These are phyloP conservation scores for Abramis brama DNA, from an alignment of 2,113 vertebrate species.

Conservation along the genomic window DNA sequence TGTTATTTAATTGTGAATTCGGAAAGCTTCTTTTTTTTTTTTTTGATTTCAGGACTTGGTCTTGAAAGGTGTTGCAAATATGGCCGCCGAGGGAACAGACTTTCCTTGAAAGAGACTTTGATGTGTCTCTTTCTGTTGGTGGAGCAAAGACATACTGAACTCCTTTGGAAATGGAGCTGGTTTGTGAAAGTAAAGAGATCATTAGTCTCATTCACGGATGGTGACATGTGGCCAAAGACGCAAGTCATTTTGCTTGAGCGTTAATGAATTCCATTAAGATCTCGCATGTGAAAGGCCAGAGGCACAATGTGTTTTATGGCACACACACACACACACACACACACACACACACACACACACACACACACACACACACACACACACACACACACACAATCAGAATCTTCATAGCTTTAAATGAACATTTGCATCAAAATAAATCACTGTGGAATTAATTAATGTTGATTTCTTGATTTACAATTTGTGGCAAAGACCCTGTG, in stretches of 20 bases:
- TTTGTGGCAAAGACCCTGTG: constrained; percentile 1
- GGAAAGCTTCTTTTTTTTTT: no score
- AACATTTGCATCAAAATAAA: constrained; percentile 5
- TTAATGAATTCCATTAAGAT: constrained; percentile 34
- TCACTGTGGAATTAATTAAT: background rate
- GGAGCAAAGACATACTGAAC: background rate
- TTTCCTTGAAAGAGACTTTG: background rate
- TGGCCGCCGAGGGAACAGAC: no score
- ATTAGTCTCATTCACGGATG: constrained; percentile 20
- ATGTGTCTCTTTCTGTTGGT: background rate
- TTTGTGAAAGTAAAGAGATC: background rate
- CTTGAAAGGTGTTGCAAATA: no score
- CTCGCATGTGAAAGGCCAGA: background rate
- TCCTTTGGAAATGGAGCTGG: background rate
- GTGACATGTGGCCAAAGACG: constrained; percentile 8
- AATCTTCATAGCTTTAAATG: background rate
- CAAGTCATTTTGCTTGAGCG: constrained; percentile 9
- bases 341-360: background rate
- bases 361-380: background rate
- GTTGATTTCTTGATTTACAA: background rate
- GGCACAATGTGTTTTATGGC: constrained; percentile 31
- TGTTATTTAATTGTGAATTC: no score
- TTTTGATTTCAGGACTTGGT: no score
- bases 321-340: background rate
- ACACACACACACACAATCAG: background rate